Conservation (phyloP, 2,113 vertebrate species). For the Fregetta grallaria region DNA sequence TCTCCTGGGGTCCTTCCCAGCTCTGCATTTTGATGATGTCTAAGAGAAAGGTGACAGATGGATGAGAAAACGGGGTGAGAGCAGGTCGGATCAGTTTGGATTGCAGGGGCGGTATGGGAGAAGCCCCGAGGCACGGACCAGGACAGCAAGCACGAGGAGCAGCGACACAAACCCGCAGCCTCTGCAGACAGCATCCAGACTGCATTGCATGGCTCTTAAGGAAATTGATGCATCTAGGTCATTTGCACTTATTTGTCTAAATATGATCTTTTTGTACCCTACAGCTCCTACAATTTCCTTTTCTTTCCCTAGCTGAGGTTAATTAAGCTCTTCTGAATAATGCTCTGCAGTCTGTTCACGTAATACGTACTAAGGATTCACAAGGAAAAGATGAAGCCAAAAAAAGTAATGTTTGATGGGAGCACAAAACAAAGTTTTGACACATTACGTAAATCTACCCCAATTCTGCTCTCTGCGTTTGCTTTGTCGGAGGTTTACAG, state of each 20-base stretch:
- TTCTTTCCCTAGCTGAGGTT: slow-evolving; percentile 19
- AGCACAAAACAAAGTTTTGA: background rate
- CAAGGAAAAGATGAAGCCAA: background rate
- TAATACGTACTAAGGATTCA: background rate
- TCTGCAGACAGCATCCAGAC: background rate
- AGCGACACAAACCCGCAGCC: background rate
- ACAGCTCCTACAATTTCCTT: slow-evolving; percentile 15
- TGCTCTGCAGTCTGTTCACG: slow-evolving; percentile 19
- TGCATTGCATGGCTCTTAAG: background rate
- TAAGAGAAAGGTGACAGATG: background rate
- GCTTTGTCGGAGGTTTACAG: background rate
- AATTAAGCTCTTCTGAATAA: slow-evolving; percentile 43
- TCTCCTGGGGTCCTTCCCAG: background rate
- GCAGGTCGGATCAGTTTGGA: background rate
- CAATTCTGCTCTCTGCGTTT: background rate
- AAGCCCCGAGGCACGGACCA: background rate
- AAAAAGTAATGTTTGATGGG: background rate
- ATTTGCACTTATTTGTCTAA: slow-evolving; percentile 56
- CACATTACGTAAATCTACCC: background rate
- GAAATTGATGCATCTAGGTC: slow-evolving; percentile 46
- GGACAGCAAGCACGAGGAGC: background rate
- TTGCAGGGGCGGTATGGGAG: accelerated
- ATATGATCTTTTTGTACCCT: slow-evolving; percentile 46
- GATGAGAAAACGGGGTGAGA: background rate
- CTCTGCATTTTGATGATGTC: background rate